phyloP scores from a whole-genome alignment of 2,888 invertebrate genomes.

The Agrypnus murinus region DNA sequence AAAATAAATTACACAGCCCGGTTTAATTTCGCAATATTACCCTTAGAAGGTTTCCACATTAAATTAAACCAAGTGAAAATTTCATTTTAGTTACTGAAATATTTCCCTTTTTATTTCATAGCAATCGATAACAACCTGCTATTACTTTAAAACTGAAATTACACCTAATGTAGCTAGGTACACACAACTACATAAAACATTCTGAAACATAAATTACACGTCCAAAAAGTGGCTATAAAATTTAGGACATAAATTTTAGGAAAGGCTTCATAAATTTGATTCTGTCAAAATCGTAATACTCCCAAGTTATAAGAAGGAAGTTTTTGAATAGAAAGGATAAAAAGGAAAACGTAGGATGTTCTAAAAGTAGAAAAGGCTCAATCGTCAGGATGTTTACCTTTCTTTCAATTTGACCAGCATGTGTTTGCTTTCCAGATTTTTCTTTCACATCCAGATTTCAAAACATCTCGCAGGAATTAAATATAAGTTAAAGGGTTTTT shows the following conservation, averaged over 20 bases:
- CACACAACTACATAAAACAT: no score
- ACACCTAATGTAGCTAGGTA: no score
- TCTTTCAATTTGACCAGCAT: constrained; percentile 15
- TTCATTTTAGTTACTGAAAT: background rate
- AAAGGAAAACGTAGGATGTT: background rate
- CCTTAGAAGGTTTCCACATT: constrained; percentile 12
- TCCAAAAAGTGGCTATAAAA: no score
- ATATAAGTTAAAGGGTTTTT: no score
- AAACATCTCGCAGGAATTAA: no score
- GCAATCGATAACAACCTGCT: no score
- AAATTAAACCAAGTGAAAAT: constrained; percentile 17
- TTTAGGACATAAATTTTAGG: constrained; percentile 6
- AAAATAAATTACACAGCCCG: constrained; percentile 17
- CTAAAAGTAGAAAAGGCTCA: constrained; percentile 1
- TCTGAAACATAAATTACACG: no score
- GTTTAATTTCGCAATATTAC: constrained; percentile 16
- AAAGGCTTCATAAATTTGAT: constrained; percentile 13
- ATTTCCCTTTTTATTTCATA: no score
- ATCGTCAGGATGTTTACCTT: constrained; percentile 6
- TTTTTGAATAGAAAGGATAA: constrained; percentile 4
- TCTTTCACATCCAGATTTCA: background rate
- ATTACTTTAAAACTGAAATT: no score
- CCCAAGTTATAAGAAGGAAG: constrained; percentile 7
- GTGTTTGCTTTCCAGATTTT: constrained; percentile 4
- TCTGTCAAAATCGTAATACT: constrained; percentile 19